Base-by-base conservation (phyloP, 1,140 invertebrate species). In the Neodiprion lecontei region DNA sequence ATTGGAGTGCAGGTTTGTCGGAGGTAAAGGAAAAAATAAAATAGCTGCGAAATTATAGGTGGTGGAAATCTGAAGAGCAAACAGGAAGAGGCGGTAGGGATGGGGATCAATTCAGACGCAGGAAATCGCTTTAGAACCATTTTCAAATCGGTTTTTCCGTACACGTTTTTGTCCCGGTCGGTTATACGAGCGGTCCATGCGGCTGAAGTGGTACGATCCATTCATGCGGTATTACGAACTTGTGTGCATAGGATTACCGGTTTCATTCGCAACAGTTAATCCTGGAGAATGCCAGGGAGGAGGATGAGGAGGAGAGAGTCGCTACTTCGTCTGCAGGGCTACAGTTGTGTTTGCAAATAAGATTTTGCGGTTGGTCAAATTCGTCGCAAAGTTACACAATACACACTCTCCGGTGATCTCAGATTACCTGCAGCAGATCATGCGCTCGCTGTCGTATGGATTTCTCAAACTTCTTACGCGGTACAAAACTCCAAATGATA, bases 11-110 rank as follows among this genome's bases (percentile, higher is more conserved):
- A 61, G 53, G 53, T 61, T 61, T 61, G 28, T 61, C 8, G 53
- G 28, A 40, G 28, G 28, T 40, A 61, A 17, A 69, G 40, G 11
- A 14, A 7, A 47, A 47, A 69, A 23, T 10, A 47, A 69, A 23
- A 21, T 8, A 21, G 12, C 67, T 69, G 65, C 67, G 74, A 83
- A 82, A 83, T 83, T 83, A 83, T 83, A 84, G 83, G 83, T 83
- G 82, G 21, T 69, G 81, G 77, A 84, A 81, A 84, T 82, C 79
- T 79, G 74, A 68, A 67, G 71, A 66, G 48, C 73, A 84, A 83
- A 84, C 79, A 80, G 79, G 79, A 78, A 75, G 78, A 80, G 75
- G 78, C 1, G 1, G 28, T 40, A 40, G 28, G 28, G 28, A 40
- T 72, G 76, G 77, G 73, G 79, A 76, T 77, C 79, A 82, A 81